A percentile compares a stretch with the other conserved stretches of the same genome.
Conservation (phyloP, 2,113 vertebrate genomes). For the Calypte anna region DNA sequence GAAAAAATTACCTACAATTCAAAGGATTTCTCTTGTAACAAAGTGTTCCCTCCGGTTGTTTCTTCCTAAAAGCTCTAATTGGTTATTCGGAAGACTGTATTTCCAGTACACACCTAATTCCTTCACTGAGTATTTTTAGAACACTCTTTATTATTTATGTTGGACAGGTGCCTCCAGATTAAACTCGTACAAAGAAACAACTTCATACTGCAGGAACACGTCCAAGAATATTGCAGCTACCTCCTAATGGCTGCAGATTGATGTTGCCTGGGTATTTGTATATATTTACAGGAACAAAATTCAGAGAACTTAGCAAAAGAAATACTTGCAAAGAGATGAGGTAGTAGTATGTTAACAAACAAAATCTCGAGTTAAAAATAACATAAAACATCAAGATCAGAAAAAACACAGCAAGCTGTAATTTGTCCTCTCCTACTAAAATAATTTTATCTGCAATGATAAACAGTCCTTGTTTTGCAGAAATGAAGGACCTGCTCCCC, state of each 20-base stretch:
- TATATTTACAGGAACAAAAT: conserved; percentile 10
- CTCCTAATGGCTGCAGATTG: conserved; percentile 60
- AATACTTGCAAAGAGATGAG: neutral
- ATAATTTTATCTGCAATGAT: neutral
- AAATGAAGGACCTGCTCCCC: neutral
- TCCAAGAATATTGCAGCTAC: conserved; percentile 63
- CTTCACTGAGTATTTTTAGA: conserved; percentile 84
- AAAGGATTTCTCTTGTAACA: conserved; percentile 65
- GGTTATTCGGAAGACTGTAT: conserved; percentile 66
- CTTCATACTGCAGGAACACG: conserved; percentile 65
- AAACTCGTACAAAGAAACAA: conserved; percentile 75
- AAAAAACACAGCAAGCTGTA: neutral
- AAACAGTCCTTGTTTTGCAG: neutral
- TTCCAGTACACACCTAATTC: conserved; percentile 86
- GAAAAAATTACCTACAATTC: conserved; percentile 94
- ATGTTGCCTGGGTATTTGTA: conserved; percentile 51
- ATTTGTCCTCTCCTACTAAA: neutral
- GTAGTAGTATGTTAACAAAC: neutral
- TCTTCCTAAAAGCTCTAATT: conserved; percentile 63
- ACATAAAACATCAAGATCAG: neutral
- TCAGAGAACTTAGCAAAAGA: conserved; percentile 13
- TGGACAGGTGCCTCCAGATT: conserved; percentile 84
- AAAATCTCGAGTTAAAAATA: neutral
- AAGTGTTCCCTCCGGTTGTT: conserved; percentile 45
- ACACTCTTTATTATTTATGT: conserved; percentile 83